Evolutionary conservation across 1,140 invertebrate genomes (phyloP).

Genomic region (Drosophila sturtevanti): DNA sequence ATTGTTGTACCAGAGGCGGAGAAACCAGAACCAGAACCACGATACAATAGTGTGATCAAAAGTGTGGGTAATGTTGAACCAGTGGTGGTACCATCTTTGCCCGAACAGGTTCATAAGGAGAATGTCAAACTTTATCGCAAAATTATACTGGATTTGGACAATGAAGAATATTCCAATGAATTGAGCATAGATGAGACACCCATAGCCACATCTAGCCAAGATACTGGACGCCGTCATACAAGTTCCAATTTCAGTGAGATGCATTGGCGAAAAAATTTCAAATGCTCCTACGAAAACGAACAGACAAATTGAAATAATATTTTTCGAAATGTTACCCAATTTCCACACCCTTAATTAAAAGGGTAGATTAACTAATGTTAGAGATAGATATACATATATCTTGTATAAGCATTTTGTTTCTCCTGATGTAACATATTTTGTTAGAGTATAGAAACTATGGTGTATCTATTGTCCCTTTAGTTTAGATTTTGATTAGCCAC

Average conservation of each 20-base stretch:
- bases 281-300: slow-evolving; percentile 58
- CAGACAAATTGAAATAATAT: slow-evolving; percentile 51
- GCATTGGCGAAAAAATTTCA: slow-evolving; percentile 72
- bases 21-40: slow-evolving; percentile 8
- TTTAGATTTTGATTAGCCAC: slow-evolving; percentile 46
- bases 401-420: background rate
- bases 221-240: slow-evolving; percentile 15
- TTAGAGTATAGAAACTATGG: background rate
- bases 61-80: slow-evolving; percentile 75
- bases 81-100: slow-evolving; percentile 34
- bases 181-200: slow-evolving; percentile 34
- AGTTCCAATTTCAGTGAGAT: slow-evolving; percentile 63
- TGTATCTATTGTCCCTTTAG: background rate
- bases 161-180: slow-evolving; percentile 69
- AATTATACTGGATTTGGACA: slow-evolving; percentile 68
- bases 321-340: slow-evolving; percentile 9
- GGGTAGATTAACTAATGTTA: slow-evolving; percentile 11
- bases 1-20: background rate
- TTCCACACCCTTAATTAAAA: slow-evolving; percentile 3
- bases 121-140: slow-evolving; percentile 74
- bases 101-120: slow-evolving; percentile 48
- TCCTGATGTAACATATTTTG: background rate
- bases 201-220: background rate
- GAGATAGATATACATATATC: too few species aligned
- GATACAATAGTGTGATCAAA: slow-evolving; percentile 68